Evolutionary conservation across 1,140 invertebrate genomes (phyloP), one percentile per base, ranked within the genome.

Genomic region (Spodoptera litura): DNA sequence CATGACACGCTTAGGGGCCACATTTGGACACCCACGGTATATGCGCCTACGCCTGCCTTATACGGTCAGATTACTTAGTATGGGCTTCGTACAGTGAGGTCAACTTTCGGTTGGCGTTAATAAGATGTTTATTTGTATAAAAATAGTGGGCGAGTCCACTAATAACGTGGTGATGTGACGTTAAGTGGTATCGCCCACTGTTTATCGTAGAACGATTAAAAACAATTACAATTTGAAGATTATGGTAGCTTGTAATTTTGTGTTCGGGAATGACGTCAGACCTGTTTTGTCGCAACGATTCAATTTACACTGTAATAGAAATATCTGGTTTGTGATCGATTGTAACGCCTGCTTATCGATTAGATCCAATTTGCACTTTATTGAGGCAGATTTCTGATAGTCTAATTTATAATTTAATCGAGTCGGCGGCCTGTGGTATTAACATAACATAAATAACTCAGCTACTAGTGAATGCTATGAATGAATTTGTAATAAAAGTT

Each of bases 1-100:
- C 74, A 68, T 78, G 80, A 64, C 55, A 27, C 62, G 78, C 79
- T 82, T 49, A 75, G 56, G 12, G 31, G 31, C 49, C 38, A 73
- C 53, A 74, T 61, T 76, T 20, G 38, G 74, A 64, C 79, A 51
- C 79, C 79, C 74, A 81, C 79, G 64, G 31, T 25, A 27, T 20
- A 20, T 56, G 78, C 81, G 70, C 81, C 81, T 70, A 82, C 81
- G 78, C 61, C 20, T 38, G 51, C 81, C 78, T 38, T 78, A 62
- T 78, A 78, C n/a, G 75, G 81, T 52, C 68, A 61, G 81, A 79
- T 79, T 66, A 79, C 77, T 79, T 62, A 58, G 64, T 73, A 59
- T 70, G 68, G 66, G n/a, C 44, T 51, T 20, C 51, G 15, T 68
- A 66, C 51, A 76, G 35, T 58, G 61, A 77, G 74, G 74, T 58